These are phyloP conservation scores for Drosophila pseudotalamancana DNA, from an alignment of 2,888 invertebrate genomes.

Conservation along the genomic window DNA sequence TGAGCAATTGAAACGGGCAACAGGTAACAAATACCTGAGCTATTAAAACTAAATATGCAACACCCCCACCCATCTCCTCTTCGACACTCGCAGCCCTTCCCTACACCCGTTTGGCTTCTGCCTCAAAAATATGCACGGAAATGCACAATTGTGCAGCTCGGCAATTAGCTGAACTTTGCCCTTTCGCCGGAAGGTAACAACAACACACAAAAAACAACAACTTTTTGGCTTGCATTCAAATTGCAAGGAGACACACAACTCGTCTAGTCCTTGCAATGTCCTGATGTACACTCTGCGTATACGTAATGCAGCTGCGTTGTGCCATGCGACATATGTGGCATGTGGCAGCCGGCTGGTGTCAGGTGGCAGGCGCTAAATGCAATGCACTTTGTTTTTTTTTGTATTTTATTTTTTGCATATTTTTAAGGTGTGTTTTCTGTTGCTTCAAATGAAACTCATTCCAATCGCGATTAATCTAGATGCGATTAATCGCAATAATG, in stretches of 20 bases:
- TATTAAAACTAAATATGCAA: constrained; percentile 80
- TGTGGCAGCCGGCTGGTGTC: neutral
- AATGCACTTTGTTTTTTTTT: constrained; percentile 4
- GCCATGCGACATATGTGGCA: constrained; percentile 7
- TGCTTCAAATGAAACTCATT: no score
- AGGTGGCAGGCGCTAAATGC: constrained; percentile 10
- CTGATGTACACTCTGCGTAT: constrained; percentile 64
- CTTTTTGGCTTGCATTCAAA: constrained; percentile 79
- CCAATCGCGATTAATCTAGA: no score
- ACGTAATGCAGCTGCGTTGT: constrained; percentile 65
- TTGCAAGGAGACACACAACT: constrained; percentile 52
- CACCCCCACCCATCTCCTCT: constrained; percentile 44
- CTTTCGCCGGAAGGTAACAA: constrained; percentile 55
- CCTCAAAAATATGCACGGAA: constrained; percentile 82
- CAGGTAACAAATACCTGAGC: constrained; percentile 79
- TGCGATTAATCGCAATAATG: no score
- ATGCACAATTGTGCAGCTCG: constrained; percentile 83
- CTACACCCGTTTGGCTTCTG: neutral
- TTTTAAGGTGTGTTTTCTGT: constrained; percentile 14
- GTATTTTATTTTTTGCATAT: constrained; percentile 25
- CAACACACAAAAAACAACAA: constrained; percentile 25
- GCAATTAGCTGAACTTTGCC: constrained; percentile 78
- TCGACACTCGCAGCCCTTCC: no score
- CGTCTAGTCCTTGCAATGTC: constrained; percentile 20
- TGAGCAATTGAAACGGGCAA: constrained; percentile 72